phyloP scores from a whole-genome alignment of 2,113 vertebrate genomes.

The Leptosomus discolor region DNA sequence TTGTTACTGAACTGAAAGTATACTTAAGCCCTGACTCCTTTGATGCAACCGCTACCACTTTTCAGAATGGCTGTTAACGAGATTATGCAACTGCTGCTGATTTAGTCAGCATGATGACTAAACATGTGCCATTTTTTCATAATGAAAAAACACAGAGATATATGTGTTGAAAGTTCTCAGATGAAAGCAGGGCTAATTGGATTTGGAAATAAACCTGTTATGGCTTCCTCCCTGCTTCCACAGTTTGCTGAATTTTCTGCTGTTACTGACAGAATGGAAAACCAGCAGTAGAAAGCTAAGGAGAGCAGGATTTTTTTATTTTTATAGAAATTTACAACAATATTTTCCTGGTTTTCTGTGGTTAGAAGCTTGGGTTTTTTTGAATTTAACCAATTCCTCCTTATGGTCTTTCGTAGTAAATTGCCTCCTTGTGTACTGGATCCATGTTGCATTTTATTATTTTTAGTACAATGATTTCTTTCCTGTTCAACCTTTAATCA shows the following conservation, averaged over 20 bases:
- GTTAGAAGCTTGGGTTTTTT: neutral
- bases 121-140: neutral
- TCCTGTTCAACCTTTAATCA: neutral
- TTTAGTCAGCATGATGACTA: neutral
- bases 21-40: neutral
- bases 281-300: neutral
- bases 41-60: neutral
- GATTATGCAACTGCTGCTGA: neutral
- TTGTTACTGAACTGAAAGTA: neutral
- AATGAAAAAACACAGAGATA: neutral
- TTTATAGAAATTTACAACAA: neutral
- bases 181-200: neutral
- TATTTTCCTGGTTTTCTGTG: neutral
- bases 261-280: neutral
- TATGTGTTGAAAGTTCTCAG: neutral
- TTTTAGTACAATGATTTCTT: neutral
- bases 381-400: neutral
- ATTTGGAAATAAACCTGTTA: slow-evolving; percentile 1
- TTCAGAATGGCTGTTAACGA: neutral
- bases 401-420: neutral
- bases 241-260: neutral
- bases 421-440: neutral
- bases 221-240: neutral
- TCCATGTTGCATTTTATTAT: neutral
- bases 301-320: neutral